Conservation (phyloP, 2,888 invertebrate species). For the Microplitis manilae region DNA sequence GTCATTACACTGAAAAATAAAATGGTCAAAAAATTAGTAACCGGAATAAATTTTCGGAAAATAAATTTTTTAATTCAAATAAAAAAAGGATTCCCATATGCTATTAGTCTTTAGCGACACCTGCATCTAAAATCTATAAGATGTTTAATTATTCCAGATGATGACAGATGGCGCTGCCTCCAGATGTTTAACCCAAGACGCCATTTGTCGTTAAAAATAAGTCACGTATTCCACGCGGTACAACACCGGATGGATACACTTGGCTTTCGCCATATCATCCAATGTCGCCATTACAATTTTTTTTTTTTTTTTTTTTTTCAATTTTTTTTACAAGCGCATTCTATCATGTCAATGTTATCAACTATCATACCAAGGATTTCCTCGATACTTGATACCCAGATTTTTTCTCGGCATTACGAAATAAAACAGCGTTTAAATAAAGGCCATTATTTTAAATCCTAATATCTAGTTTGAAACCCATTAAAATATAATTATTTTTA, state of each 20-base stretch:
- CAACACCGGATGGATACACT: constrained; percentile 45
- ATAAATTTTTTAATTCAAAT: constrained; percentile 11
- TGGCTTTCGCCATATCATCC: constrained; percentile 65
- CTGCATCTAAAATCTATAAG: constrained; percentile 29
- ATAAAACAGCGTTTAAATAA: not conserved
- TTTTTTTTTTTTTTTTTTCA: not conserved
- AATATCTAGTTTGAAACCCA: too few species aligned
- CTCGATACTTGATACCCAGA: not conserved
- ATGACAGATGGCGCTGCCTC: constrained; percentile 56
- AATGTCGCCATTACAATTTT: constrained; percentile 64
- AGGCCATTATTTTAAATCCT: not conserved
- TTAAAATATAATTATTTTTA: too few species aligned
- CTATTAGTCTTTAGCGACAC: constrained; percentile 44
- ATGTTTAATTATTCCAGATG: not conserved
- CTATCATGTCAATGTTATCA: constrained; percentile 1
- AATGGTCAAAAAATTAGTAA: constrained; percentile 45
- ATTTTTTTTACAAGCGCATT: constrained; percentile 28
- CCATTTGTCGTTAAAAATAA: constrained; percentile 52
- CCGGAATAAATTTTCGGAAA: not conserved
- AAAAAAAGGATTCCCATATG: constrained; percentile 28
- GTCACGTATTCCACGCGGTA: constrained; percentile 49
- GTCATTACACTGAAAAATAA: constrained; percentile 80
- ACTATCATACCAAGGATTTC: not conserved
- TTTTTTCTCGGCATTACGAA: not conserved
- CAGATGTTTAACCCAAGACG: constrained; percentile 35